These are phyloP conservation scores for Machaerirhynchus nigripectus DNA, from an alignment of 2,113 vertebrate genomes.

Conservation along the genomic window DNA sequence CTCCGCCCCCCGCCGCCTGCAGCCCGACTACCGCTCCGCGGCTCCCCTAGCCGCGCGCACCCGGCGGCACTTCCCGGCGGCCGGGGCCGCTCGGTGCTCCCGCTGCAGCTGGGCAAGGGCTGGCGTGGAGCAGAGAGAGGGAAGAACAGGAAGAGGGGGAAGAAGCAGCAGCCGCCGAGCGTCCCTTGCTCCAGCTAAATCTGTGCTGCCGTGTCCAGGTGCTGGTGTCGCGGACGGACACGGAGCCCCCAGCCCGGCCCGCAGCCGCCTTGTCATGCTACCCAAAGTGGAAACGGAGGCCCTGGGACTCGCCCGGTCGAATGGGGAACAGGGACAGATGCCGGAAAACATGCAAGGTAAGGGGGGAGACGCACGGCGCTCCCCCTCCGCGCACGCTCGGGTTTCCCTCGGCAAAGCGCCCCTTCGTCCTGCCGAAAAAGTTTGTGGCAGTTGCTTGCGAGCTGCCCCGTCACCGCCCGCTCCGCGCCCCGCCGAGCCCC, in stretches of 20 bases:
- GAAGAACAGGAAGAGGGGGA: background rate
- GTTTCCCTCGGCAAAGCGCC: background rate
- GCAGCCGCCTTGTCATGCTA: constrained; percentile 91
- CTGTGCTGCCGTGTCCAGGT: constrained; percentile 79
- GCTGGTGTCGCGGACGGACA: constrained; percentile 77
- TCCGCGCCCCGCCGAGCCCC: background rate
- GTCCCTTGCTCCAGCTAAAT: constrained; percentile 49
- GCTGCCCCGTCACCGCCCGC: background rate
- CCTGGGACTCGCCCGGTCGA: constrained; percentile 90
- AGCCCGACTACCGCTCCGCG: background rate
- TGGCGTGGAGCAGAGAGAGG: background rate
- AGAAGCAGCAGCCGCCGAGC: background rate
- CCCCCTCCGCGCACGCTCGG: background rate
- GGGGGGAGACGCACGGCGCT: constrained; percentile 25
- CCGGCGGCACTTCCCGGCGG: constrained; percentile 22
- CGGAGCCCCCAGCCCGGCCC: constrained; percentile 73
- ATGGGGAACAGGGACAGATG: constrained; percentile 96
- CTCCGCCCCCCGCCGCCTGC: background rate
- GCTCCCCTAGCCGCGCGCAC: background rate
- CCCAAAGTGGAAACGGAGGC: constrained; percentile 97
- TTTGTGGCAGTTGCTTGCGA: background rate
- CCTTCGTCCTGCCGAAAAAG: background rate
- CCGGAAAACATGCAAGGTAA: constrained; percentile 98
- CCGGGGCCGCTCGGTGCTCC: background rate
- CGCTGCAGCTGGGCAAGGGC: background rate